phyloP scores from a whole-genome alignment of 2,113 vertebrate genomes.

The Neopipo cinnamomea region DNA sequence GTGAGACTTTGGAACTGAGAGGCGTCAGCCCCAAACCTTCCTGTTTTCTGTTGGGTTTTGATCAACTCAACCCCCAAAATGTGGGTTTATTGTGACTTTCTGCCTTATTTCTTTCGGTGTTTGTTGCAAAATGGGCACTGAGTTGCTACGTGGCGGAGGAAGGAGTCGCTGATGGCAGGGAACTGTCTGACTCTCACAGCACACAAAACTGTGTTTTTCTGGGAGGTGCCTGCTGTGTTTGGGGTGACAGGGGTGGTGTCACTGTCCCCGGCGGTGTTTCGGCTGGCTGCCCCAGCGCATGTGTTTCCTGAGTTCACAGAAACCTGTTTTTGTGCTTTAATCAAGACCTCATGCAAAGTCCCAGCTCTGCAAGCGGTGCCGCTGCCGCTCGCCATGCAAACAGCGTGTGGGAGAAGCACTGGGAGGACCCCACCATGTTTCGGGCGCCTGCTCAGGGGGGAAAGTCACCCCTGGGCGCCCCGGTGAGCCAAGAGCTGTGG shows the following conservation, averaged over 20 bases:
- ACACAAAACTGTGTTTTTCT: rapidly evolving
- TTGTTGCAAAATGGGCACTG: background rate
- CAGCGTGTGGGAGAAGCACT: rapidly evolving
- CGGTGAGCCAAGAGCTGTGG: rapidly evolving
- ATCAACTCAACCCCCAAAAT: background rate
- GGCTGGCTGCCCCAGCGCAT: background rate
- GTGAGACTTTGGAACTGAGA: background rate
- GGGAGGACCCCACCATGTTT: rapidly evolving
- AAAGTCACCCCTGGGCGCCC: background rate
- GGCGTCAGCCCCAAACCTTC: background rate
- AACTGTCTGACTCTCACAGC: background rate
- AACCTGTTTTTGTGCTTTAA: rapidly evolving
- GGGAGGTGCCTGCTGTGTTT: background rate
- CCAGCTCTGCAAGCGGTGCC: rapidly evolving
- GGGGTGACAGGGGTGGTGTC: background rate
- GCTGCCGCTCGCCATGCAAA: background rate
- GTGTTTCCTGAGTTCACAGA: background rate
- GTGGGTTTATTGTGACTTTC: background rate
- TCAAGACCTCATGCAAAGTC: background rate
- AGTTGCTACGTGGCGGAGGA: background rate
- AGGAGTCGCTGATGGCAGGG: background rate
- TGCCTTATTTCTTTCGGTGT: background rate
- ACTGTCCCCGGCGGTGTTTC: rapidly evolving
- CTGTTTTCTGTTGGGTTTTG: background rate
- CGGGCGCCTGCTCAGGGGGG: background rate